A percentile compares a stretch with the other conserved stretches of the same genome.
These are phyloP conservation scores for Halesus radiatus DNA, from an alignment of 1,140 invertebrate genomes.

Conservation along the genomic window DNA sequence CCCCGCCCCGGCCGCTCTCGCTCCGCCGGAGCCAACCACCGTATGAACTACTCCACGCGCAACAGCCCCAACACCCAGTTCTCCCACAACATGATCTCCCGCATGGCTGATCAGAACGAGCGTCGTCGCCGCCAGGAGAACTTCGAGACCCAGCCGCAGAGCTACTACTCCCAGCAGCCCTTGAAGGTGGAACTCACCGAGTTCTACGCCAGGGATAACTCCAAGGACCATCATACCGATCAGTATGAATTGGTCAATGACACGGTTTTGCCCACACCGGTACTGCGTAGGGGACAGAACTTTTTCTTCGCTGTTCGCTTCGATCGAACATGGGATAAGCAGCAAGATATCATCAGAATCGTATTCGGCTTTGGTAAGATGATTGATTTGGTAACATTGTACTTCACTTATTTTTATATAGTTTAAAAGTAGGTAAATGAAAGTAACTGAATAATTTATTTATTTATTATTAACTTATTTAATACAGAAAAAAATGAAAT, in stretches of 20 bases:
- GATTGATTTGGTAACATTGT: too few species aligned
- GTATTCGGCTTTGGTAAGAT: conserved; percentile 67
- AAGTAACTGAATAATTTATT: too few species aligned
- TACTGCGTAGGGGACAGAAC: conserved; percentile 75
- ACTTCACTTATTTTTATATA: too few species aligned
- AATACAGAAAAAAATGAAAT: too few species aligned
- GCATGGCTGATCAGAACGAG: conserved; percentile 69
- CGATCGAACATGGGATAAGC: conserved; percentile 68
- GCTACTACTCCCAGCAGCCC: conserved; percentile 69
- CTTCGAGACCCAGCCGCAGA: conserved; percentile 67
- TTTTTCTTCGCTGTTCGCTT: conserved; percentile 76
- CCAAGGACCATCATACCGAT: conserved; percentile 76
- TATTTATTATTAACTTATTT: too few species aligned
- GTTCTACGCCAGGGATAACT: conserved; percentile 76
- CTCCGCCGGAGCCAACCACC: conserved; percentile 64
- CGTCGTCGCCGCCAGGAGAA: conserved; percentile 68
- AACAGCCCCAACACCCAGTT: conserved; percentile 68
- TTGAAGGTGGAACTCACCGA: conserved; percentile 74
- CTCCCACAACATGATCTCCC: conserved; percentile 67
- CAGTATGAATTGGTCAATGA: conserved; percentile 75
- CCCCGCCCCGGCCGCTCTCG: conserved; percentile 66
- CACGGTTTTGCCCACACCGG: conserved; percentile 67
- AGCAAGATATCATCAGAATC: conserved; percentile 68
- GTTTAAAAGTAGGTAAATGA: too few species aligned
- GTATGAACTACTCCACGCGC: conserved; percentile 65